Evolutionary conservation across 2,113 vertebrate species (phyloP), one percentile per base, ranked within the genome.

Genomic region (Marmota monax): DNA sequence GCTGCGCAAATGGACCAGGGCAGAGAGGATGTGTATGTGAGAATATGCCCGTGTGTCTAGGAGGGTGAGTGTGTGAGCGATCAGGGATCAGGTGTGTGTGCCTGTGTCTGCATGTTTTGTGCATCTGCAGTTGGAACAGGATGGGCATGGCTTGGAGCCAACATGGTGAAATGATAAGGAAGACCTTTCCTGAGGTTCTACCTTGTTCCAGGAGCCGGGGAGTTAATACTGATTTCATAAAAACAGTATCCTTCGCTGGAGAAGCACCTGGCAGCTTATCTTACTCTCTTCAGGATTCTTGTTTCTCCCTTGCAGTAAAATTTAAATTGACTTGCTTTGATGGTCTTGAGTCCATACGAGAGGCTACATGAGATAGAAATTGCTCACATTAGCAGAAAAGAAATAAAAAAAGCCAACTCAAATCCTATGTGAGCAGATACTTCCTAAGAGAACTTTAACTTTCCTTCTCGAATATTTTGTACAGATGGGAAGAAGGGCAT

Each of bases 321-420:
- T 91, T 96, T 70, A 96, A 93, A 89, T 95, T 56, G 89, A 85
- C 45, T 93, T 93, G 48, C 76, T 95, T 80, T 76, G 78, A 90
- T 93, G 80, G 37, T 84, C 70, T 92, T 34, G n/a, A 53, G 79
- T 89, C 39, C 51, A 74, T 22, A 48, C 32, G 86, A 77, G n/a
- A 77, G 89, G 10, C 58, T 79, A n/a, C 63, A 51, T 39, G 84
- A 93, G 76, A 84, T 7, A 87, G 79, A 84, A 92, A 80, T 91
- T 74, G 89, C 42, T 95, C 82, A 70, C 79, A 13, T 85, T 78
- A 94, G 87, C 74, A 93, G 70, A 92, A 96, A 77, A 72, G 45
- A n/a, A 67, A 45, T 37, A 70, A 29, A 87, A 74, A 90, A 74
- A 65, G 65, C 72, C 51, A 37, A 84, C 48, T 92, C 56, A 70